Conservation (phyloP, 2,888 invertebrate species). For the Brenthis daphne region DNA sequence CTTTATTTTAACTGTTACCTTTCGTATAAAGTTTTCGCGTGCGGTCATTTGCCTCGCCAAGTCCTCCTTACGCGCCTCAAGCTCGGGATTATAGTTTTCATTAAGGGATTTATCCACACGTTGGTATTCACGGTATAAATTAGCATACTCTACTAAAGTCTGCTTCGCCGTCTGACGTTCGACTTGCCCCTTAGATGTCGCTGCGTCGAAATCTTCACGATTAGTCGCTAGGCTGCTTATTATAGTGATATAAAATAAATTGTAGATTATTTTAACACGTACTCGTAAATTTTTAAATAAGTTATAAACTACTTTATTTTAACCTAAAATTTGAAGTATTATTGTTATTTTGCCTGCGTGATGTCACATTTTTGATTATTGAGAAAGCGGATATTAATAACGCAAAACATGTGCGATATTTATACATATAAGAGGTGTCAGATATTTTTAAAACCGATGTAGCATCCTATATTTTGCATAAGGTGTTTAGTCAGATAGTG, state of each 20-base stretch:
- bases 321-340: too few species aligned
- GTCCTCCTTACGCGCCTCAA: slow-evolving; percentile 57
- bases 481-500: too few species aligned
- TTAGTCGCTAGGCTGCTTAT: slow-evolving; percentile 62
- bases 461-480: too few species aligned
- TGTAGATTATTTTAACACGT: neutral
- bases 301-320: too few species aligned
- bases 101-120: slow-evolving; percentile 54
- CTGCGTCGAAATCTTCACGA: slow-evolving; percentile 60
- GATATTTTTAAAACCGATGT: too few species aligned
- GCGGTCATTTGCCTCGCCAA: slow-evolving; percentile 56
- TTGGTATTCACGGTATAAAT: slow-evolving; percentile 64
- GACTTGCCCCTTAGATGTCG: slow-evolving; percentile 60
- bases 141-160: slow-evolving; percentile 64
- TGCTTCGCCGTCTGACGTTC: slow-evolving; percentile 60
- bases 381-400: too few species aligned
- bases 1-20: slow-evolving; percentile 44
- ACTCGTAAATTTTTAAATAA: neutral
- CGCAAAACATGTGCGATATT: too few species aligned
- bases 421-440: too few species aligned
- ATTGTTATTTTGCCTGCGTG: too few species aligned
- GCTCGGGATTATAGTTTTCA: slow-evolving; percentile 54
- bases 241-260: slow-evolving; percentile 25
- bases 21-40: slow-evolving; percentile 62
- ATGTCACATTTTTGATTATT: too few species aligned